A percentile compares a stretch with the other conserved stretches of the same genome.
Conservation (phyloP, 2,797 vertebrate species). For the Pseudopleuronectes americanus region DNA sequence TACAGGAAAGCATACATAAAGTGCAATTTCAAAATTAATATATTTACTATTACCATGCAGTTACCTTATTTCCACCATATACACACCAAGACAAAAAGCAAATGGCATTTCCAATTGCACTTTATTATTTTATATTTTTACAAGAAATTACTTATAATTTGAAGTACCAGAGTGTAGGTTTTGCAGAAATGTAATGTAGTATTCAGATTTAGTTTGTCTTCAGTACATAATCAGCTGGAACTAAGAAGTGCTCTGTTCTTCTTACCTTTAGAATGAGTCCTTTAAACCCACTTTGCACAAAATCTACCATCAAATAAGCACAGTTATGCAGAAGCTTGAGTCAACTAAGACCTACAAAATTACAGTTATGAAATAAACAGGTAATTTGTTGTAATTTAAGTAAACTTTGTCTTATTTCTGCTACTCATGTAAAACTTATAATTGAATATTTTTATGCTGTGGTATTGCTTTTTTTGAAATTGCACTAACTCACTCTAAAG, state of each 20-base stretch:
- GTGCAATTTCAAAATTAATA: background rate
- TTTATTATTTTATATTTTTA: background rate
- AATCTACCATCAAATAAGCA: no score
- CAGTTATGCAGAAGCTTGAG: no score
- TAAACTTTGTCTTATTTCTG: no score
- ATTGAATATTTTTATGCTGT: background rate
- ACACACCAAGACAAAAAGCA: background rate
- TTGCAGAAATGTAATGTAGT: background rate
- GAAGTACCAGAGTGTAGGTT: background rate
- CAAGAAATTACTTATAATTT: background rate
- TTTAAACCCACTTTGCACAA: no score
- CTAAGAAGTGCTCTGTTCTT: background rate
- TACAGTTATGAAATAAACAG: no score
- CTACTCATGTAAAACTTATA: background rate
- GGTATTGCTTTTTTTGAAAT: background rate
- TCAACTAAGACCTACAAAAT: no score
- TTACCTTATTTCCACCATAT: no score
- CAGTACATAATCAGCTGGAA: background rate
- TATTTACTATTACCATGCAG: background rate
- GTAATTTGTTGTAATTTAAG: no score
- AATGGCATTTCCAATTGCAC: rapidly evolving
- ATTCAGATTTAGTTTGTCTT: background rate
- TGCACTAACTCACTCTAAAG: background rate
- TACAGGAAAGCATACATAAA: background rate
- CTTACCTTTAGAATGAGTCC: no score